These are phyloP conservation scores for Spilosoma lubricipeda DNA, from an alignment of 2,888 invertebrate genomes.

Conservation along the genomic window DNA sequence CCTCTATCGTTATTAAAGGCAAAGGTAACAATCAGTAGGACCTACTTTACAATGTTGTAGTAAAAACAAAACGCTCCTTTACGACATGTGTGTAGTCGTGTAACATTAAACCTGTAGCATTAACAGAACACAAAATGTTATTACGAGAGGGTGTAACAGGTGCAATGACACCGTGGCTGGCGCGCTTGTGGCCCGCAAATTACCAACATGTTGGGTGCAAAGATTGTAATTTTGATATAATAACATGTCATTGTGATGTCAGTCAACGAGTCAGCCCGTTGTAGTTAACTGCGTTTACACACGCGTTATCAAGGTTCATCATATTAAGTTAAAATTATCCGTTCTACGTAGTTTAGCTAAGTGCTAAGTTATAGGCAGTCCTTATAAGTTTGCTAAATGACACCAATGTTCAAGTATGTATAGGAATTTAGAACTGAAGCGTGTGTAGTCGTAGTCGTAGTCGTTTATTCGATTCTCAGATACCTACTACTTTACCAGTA, in stretches of 20 bases:
- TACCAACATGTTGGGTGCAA: constrained; percentile 23
- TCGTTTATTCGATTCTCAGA: neutral
- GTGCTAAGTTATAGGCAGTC: neutral
- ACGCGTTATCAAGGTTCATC: constrained; percentile 1
- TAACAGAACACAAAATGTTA: constrained; percentile 1
- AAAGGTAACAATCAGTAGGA: neutral
- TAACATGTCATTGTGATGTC: constrained; percentile 6
- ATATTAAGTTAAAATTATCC: neutral
- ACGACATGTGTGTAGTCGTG: constrained; percentile 1
- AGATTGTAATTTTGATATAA: constrained; percentile 28
- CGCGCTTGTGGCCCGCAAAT: constrained; percentile 8
- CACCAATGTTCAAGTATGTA: neutral
- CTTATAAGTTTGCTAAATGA: neutral
- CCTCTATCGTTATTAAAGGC: neutral
- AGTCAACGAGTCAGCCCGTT: constrained; percentile 4
- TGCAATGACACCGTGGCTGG: constrained; percentile 7
- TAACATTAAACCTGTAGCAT: constrained; percentile 3
- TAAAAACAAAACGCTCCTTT: constrained; percentile 5
- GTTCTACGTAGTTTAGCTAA: neutral
- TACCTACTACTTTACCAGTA: neutral
- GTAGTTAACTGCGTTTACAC: neutral
- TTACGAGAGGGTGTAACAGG: constrained; percentile 15
- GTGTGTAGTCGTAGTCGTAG: neutral
- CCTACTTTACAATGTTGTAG: neutral
- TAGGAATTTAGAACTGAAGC: neutral